Evolutionary conservation across 2,888 invertebrate genomes (phyloP), one percentile per base, ranked within the genome.

Genomic region (Girardia tigrina): DNA sequence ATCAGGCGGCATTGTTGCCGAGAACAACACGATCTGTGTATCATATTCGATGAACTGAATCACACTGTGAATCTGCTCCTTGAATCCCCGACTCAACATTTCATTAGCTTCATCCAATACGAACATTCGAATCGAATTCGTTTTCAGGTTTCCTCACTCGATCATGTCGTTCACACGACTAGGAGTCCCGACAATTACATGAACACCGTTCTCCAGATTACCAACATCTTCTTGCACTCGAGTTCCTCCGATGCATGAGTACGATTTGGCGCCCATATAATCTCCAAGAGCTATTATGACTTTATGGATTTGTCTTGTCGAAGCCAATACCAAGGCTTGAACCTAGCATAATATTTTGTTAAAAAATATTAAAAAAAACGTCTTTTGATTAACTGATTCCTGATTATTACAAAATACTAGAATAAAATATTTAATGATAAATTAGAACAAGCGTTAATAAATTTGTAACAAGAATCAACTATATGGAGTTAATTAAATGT

Each of bases 91-190:
- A 73, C 94, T 95, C 86, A 99, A 90, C 98, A 99, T 99, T 87
- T 99, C 98, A 86, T 98, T 97, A 80, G 97, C 97, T 86, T 98
- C 97, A 85, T 98, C 97, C 81, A 98, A 88, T 71, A 98, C 97
- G 85, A 98, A 98, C 85, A 97, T 89, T 87, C 93, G 94, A 83
- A 98, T 97, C 80, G 88, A 88, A 81, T 88, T 89, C 78, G 94
- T 82, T 86, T 92, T 88, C 79, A 95, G 86, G 70, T 93, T 91
- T 81, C 92, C 89, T 80, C 97, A 89, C 79, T 89, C 90, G 81
- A 97, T 94, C 95, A 97, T 95, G 85, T 98, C 97, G 82, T 88
- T 92, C 56, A 97, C 97, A 82, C 97, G 89, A 4, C 98, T 98
- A 26, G 98, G 98, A 75, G 97, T 98, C 77, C 98, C 98, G 78